These are phyloP conservation scores for Ceratoteleas bidentatus DNA, from an alignment of 1,140 invertebrate genomes.

Conservation along the genomic window DNA sequence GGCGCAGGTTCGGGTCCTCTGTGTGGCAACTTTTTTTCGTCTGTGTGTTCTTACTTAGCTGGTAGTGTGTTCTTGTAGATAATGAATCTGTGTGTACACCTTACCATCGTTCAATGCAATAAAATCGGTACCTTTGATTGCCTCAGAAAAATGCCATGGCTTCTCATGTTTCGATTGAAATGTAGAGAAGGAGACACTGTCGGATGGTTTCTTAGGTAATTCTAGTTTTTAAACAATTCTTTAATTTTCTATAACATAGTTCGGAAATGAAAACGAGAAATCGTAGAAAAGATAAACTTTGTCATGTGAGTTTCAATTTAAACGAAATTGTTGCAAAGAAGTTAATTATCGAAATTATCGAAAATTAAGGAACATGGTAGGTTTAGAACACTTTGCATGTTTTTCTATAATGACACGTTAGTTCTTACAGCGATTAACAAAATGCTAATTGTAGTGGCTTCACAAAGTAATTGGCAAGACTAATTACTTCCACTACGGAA, in stretches of 20 bases:
- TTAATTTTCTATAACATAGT: too few relatives aligned
- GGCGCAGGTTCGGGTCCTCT: slow-evolving; percentile 58
- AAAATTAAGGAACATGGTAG: slow-evolving; percentile 8
- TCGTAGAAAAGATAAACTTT: too few relatives aligned
- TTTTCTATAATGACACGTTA: slow-evolving; percentile 1
- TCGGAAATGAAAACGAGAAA: too few relatives aligned
- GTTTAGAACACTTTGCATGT: slow-evolving; percentile 1
- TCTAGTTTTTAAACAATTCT: too few relatives aligned
- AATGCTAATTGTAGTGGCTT: neutral
- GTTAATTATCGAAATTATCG: too few relatives aligned
- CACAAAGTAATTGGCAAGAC: neutral
- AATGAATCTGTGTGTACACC: slow-evolving; percentile 29
- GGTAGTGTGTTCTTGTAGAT: slow-evolving; percentile 35
- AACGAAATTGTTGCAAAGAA: too few relatives aligned
- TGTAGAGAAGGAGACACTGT: too few relatives aligned
- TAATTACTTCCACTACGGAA: neutral
- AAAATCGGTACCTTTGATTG: too few relatives aligned
- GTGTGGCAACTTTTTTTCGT: slow-evolving; percentile 52
- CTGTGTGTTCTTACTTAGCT: slow-evolving; percentile 36
- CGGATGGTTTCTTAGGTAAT: too few relatives aligned
- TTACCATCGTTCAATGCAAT: slow-evolving; percentile 2
- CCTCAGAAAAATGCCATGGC: too few relatives aligned
- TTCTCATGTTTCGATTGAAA: too few relatives aligned
- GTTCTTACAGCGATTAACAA: neutral
- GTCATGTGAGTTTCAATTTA: too few relatives aligned